These are phyloP conservation scores for Neodiprion virginianus DNA, from an alignment of 1,140 invertebrate species.

Conservation along the genomic window DNA sequence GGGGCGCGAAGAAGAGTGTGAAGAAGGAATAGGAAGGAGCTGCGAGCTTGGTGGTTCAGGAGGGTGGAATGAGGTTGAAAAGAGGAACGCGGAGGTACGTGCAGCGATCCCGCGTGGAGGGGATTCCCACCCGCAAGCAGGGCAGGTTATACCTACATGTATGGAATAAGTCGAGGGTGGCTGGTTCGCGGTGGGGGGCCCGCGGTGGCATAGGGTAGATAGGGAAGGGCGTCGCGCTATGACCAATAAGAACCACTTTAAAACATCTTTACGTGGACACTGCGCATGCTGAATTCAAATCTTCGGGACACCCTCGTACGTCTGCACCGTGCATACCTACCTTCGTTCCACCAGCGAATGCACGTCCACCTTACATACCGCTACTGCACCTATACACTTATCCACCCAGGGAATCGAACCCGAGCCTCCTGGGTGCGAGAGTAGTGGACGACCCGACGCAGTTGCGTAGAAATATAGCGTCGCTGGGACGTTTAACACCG, in stretches of 20 bases:
- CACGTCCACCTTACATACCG: background rate
- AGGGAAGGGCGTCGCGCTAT: slow-evolving; percentile 43
- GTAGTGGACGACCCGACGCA: too few species aligned
- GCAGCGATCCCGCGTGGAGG: too few species aligned
- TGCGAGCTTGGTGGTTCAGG: background rate
- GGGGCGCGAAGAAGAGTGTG: slow-evolving; percentile 17
- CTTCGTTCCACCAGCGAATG: too few species aligned
- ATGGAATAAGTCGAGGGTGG: too few species aligned
- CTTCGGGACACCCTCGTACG: slow-evolving; percentile 12
- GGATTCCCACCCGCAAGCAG: too few species aligned
- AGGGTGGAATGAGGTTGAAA: slow-evolving; percentile 11
- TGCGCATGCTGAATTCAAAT: slow-evolving; percentile 59
- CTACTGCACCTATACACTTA: background rate
- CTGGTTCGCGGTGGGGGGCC: slow-evolving; percentile 26
- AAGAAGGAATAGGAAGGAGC: slow-evolving; percentile 13
- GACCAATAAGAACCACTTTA: slow-evolving; percentile 62
- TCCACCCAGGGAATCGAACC: too few species aligned
- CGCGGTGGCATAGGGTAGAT: slow-evolving; percentile 32
- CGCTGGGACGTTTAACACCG: too few species aligned
- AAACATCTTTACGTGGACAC: slow-evolving; percentile 51
- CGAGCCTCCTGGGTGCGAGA: too few species aligned
- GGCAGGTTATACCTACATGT: too few species aligned
- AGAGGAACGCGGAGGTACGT: background rate
- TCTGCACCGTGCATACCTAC: background rate
- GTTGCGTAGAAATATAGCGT: too few species aligned